These are phyloP conservation scores for Melanerpes aurifrons DNA, from an alignment of 2,113 vertebrate genomes.

Conservation along the genomic window DNA sequence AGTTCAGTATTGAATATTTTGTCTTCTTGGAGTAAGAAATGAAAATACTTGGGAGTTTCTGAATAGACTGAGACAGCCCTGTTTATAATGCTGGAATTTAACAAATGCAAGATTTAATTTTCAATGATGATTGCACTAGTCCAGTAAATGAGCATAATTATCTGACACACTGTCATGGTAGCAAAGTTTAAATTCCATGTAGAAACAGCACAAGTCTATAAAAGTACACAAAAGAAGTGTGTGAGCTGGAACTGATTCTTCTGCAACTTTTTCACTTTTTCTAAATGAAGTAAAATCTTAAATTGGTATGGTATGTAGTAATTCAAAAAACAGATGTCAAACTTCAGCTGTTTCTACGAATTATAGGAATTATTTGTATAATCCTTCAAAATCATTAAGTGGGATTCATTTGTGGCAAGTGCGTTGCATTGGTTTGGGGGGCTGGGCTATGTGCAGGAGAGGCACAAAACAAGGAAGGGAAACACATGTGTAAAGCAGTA, in stretches of 20 bases:
- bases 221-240: neutral
- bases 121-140: neutral
- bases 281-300: neutral
- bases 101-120: constrained; percentile 29
- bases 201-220: neutral
- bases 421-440: neutral
- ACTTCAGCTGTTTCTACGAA: neutral
- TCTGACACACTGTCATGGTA: neutral
- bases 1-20: neutral
- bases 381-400: neutral
- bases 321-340: neutral
- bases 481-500: neutral
- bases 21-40: neutral
- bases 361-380: neutral
- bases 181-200: neutral
- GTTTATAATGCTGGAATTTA: constrained; percentile 18
- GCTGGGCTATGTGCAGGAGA: neutral
- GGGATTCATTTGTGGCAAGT: neutral
- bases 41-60: neutral
- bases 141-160: neutral
- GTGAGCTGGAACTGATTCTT: neutral
- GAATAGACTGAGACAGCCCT: neutral
- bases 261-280: neutral
- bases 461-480: neutral
- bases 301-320: neutral